Percentiles rank a stretch among this genome's conserved stretches.
These are phyloP conservation scores for Eupithecia dodoneata DNA, from an alignment of 2,888 invertebrate species.

Conservation along the genomic window DNA sequence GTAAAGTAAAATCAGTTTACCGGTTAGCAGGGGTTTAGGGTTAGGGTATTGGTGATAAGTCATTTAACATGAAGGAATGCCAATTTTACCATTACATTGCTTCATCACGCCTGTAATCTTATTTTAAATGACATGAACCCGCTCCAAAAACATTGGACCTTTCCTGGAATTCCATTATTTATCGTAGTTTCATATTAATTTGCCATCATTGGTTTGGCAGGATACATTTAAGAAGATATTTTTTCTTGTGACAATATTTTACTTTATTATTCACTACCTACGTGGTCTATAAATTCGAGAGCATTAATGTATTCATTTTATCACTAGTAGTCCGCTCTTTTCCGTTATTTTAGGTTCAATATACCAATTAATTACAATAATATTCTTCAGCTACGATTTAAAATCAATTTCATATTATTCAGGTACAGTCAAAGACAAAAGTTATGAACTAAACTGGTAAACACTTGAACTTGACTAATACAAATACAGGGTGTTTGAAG, in stretches of 20 bases:
- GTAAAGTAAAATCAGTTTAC: background rate
- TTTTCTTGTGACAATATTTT: slow-evolving; percentile 4
- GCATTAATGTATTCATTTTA: slow-evolving; percentile 28
- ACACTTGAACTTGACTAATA: background rate
- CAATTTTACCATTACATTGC: background rate
- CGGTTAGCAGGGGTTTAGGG: no score
- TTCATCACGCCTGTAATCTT: background rate
- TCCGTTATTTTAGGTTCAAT: slow-evolving; percentile 49
- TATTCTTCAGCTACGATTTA: slow-evolving; percentile 9
- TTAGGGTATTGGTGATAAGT: no score
- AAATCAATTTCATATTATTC: background rate
- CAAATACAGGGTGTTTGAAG: background rate
- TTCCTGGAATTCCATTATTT: background rate
- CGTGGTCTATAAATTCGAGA: background rate
- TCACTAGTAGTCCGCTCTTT: slow-evolving; percentile 21
- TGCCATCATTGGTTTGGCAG: background rate
- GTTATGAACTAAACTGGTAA: background rate
- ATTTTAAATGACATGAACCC: background rate
- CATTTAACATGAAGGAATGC: background rate
- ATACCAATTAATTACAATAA: slow-evolving; percentile 44
- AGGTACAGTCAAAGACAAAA: background rate
- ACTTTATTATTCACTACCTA: background rate
- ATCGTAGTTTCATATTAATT: background rate
- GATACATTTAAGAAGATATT: background rate
- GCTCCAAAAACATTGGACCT: background rate